Evolutionary conservation across 2,888 invertebrate genomes (phyloP).

Genomic region (Urechis unicinctus): DNA sequence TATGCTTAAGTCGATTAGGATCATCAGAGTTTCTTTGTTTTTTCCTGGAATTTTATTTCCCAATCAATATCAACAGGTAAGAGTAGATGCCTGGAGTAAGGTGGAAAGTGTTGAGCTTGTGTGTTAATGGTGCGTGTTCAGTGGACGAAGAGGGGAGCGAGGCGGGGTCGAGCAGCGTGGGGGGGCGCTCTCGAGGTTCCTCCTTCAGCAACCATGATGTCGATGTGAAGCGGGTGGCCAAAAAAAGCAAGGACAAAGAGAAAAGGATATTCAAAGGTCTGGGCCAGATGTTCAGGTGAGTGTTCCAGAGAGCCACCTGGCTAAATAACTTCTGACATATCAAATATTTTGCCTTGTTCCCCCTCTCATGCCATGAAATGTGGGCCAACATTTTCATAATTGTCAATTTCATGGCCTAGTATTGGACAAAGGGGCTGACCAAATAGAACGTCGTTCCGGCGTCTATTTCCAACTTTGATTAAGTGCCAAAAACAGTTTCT

Average conservation of each 20-base stretch:
- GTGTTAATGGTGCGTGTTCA: conserved; percentile 28
- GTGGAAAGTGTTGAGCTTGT: too few species aligned
- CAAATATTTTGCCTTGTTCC: too few species aligned
- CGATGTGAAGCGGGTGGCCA: neutral
- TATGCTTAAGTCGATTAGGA: neutral
- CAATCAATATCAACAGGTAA: neutral
- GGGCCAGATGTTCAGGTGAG: conserved; percentile 61
- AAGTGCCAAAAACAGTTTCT: too few species aligned
- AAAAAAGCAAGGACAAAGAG: conserved; percentile 49
- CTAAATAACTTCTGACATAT: too few species aligned
- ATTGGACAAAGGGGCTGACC: too few species aligned
- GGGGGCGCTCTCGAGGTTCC: conserved; percentile 35
- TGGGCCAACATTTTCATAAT: too few species aligned
- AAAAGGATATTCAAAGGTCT: conserved; percentile 68
- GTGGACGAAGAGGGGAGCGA: conserved; percentile 55
- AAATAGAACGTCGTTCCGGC: too few species aligned
- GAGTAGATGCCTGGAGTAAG: too few species aligned
- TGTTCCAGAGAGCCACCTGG: too few species aligned
- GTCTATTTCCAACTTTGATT: too few species aligned
- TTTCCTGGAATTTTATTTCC: neutral
- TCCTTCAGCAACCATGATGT: conserved; percentile 18
- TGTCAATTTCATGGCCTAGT: too few species aligned
- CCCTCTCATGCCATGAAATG: too few species aligned
- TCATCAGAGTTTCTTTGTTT: neutral
- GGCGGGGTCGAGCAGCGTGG: conserved; percentile 31